Percentiles rank a stretch among this genome's conserved stretches.
Conservation (phyloP, 2,888 invertebrate species). For the Timema podura region DNA sequence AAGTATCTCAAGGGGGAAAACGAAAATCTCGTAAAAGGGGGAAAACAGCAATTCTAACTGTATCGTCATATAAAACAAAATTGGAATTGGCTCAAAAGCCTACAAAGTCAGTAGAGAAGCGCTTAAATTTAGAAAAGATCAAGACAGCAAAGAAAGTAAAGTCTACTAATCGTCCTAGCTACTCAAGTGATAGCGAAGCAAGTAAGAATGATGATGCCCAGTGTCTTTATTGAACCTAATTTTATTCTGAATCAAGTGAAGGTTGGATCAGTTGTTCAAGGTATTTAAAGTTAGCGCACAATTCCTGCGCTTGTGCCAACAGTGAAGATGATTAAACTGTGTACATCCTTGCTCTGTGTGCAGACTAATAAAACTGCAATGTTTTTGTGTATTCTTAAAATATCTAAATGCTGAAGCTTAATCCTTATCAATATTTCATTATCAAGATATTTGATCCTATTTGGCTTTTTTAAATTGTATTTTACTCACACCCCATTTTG, state of each 20-base stretch:
- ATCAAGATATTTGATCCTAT: neutral
- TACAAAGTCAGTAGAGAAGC: neutral
- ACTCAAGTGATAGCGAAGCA: neutral
- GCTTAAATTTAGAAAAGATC: neutral
- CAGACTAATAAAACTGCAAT: neutral
- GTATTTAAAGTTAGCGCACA: slow-evolving; percentile 3
- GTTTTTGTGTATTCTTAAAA: neutral
- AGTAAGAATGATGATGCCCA: slow-evolving; percentile 4
- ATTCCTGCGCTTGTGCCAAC: slow-evolving; percentile 1
- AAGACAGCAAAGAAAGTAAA: neutral
- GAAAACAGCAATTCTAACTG: neutral
- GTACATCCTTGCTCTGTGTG: neutral
- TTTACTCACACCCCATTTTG: neutral
- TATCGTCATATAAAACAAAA: neutral
- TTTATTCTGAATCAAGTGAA: slow-evolving; percentile 2
- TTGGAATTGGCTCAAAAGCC: neutral
- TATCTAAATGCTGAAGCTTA: neutral
- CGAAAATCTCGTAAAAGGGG: neutral
- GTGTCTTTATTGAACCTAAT: neutral
- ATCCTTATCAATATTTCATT: neutral
- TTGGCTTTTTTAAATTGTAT: neutral
- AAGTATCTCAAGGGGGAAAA: no score
- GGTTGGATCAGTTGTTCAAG: slow-evolving; percentile 1
- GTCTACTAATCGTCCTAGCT: neutral
- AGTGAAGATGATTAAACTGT: slow-evolving; percentile 5